phyloP scores from a whole-genome alignment of 2,888 invertebrate genomes.

The Callosobruchus maculatus region DNA sequence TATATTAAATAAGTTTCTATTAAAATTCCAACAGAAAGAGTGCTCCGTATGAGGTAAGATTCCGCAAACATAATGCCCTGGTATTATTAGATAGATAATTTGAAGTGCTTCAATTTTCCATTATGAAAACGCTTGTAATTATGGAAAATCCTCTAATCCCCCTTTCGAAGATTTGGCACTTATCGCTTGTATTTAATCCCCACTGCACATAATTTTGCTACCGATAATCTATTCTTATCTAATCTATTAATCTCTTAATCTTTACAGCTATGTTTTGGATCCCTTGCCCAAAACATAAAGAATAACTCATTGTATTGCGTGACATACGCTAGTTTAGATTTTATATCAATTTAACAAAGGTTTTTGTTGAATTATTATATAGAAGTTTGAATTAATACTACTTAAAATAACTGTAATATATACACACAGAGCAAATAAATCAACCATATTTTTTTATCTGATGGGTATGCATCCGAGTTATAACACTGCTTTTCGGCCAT shows the following conservation, averaged over 20 bases:
- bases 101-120: neutral
- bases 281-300: constrained; percentile 16
- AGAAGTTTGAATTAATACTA: neutral
- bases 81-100: constrained; percentile 2
- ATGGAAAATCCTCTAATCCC: constrained; percentile 35
- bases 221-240: constrained; percentile 39
- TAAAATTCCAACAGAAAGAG: neutral
- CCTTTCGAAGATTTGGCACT: constrained; percentile 32
- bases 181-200: constrained; percentile 32
- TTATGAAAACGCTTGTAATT: constrained; percentile 19
- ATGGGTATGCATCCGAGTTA: too few relatives aligned
- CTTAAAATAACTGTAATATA: too few relatives aligned
- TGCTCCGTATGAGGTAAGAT: neutral
- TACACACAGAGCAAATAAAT: too few relatives aligned
- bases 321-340: neutral
- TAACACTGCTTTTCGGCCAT: too few relatives aligned
- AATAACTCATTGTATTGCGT: neutral
- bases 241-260: constrained; percentile 27
- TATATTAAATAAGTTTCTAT: too few relatives aligned
- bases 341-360: neutral
- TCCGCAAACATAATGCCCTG: constrained; percentile 14
- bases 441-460: too few relatives aligned
- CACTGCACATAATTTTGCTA: constrained; percentile 40
- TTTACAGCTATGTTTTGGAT: constrained; percentile 35
- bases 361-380: neutral